phyloP scores from a whole-genome alignment of 2,797 vertebrate species.

The Danio kyathit region DNA sequence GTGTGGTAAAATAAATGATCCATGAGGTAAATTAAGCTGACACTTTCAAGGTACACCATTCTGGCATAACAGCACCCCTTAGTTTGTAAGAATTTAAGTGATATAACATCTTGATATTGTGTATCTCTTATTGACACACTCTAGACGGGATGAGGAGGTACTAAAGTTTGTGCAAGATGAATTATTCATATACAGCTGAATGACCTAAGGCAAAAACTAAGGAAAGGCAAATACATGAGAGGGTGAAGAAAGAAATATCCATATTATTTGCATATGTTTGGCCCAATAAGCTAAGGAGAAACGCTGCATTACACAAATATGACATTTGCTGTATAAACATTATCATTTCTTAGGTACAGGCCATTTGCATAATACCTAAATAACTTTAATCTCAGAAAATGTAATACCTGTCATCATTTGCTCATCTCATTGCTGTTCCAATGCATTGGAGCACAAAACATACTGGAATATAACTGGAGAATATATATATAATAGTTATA shows the following conservation, averaged over 20 bases:
- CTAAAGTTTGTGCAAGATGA: conserved; percentile 12
- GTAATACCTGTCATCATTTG: too few relatives aligned
- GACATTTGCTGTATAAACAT: conserved; percentile 38
- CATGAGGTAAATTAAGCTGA: too few relatives aligned
- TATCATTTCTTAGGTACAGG: background rate
- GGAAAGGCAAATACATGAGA: conserved; percentile 25
- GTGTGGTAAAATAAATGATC: too few relatives aligned
- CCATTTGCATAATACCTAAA: background rate
- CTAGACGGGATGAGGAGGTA: background rate
- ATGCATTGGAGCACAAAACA: too few relatives aligned
- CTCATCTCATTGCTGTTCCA: too few relatives aligned
- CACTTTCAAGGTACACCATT: too few relatives aligned
- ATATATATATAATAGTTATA: too few relatives aligned
- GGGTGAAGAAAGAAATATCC: conserved; percentile 26
- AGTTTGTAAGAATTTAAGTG: background rate
- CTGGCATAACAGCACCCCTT: too few relatives aligned
- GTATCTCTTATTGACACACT: background rate
- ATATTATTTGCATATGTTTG: conserved; percentile 25
- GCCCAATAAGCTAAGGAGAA: conserved; percentile 3
- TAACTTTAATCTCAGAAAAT: too few relatives aligned
- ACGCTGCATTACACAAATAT: background rate
- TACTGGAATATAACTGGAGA: too few relatives aligned
- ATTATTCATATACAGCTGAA: conserved; percentile 35
- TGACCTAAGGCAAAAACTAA: conserved; percentile 33
- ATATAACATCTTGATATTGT: background rate